These are phyloP conservation scores for Hipparchia sbordonii DNA, from an alignment of 2,888 invertebrate species.

Conservation along the genomic window DNA sequence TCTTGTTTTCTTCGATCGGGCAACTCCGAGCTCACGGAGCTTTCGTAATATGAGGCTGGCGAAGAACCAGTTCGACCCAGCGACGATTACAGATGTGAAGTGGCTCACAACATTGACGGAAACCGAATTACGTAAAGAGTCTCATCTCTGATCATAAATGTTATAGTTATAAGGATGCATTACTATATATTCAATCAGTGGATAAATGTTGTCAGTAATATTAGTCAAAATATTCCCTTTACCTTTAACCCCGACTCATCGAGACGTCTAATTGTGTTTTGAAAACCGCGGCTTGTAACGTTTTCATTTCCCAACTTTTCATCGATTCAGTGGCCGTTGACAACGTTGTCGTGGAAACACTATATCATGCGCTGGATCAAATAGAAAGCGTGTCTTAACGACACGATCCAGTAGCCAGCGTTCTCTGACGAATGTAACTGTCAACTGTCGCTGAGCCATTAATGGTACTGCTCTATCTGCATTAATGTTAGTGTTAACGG, in stretches of 20 bases:
- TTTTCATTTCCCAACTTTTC: too few species aligned
- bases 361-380: too few species aligned
- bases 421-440: too few species aligned
- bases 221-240: slow-evolving; percentile 22
- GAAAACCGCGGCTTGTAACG: too few species aligned
- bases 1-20: slow-evolving; percentile 77
- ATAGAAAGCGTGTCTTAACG: too few species aligned
- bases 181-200: slow-evolving; percentile 8
- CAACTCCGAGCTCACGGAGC: slow-evolving; percentile 54
- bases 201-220: slow-evolving; percentile 32
- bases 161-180: slow-evolving; percentile 35
- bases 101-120: slow-evolving; percentile 47
- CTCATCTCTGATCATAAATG: slow-evolving; percentile 42
- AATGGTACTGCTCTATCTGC: too few species aligned
- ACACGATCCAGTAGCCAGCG: too few species aligned
- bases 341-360: too few species aligned
- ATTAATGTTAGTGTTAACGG: too few species aligned
- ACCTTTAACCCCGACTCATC: slow-evolving; percentile 32
- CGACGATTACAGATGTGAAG: slow-evolving; percentile 51
- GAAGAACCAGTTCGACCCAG: background rate
- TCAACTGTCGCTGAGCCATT: too few species aligned
- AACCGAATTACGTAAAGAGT: slow-evolving; percentile 65
- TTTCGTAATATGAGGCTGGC: slow-evolving; percentile 40
- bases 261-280: background rate
- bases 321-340: too few species aligned